Conservation (phyloP, 2,113 vertebrate genomes). For the Ciconia maguari region DNA sequence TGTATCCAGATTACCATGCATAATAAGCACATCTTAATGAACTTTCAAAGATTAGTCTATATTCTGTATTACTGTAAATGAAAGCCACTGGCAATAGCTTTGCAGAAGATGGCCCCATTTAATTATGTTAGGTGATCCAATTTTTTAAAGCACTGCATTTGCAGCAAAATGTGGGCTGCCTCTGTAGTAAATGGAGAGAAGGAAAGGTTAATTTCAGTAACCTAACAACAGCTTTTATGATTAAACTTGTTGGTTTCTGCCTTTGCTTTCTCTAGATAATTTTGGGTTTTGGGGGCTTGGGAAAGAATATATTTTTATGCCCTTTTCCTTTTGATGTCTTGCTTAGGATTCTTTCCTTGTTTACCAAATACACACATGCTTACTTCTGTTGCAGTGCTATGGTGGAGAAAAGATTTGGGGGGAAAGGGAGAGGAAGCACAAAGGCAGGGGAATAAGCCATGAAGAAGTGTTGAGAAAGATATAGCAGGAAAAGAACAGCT, state of each 20-base stretch:
- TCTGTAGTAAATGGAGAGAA: not conserved
- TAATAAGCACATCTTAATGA: not conserved
- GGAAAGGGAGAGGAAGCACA: not conserved
- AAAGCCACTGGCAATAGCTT: not conserved
- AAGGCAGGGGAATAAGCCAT: not conserved
- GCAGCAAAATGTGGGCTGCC: not conserved
- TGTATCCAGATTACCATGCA: not conserved
- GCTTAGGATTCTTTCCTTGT: not conserved
- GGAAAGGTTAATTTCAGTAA: not conserved
- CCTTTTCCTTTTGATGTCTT: not conserved
- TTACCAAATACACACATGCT: not conserved
- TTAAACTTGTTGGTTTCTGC: not conserved
- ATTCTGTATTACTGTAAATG: not conserved
- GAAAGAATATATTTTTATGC: not conserved
- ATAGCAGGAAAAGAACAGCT: not conserved
- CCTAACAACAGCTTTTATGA: not conserved
- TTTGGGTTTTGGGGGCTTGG: not conserved
- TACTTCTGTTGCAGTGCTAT: not conserved
- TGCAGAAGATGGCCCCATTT: not conserved
- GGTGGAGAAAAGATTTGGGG: not conserved
- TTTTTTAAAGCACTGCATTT: not conserved
- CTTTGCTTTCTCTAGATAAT: not conserved
- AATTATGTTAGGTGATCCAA: not conserved
- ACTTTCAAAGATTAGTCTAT: not conserved
- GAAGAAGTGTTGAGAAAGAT: not conserved